phyloP scores from a whole-genome alignment of 2,113 vertebrate species.

The Percina caprodes region DNA sequence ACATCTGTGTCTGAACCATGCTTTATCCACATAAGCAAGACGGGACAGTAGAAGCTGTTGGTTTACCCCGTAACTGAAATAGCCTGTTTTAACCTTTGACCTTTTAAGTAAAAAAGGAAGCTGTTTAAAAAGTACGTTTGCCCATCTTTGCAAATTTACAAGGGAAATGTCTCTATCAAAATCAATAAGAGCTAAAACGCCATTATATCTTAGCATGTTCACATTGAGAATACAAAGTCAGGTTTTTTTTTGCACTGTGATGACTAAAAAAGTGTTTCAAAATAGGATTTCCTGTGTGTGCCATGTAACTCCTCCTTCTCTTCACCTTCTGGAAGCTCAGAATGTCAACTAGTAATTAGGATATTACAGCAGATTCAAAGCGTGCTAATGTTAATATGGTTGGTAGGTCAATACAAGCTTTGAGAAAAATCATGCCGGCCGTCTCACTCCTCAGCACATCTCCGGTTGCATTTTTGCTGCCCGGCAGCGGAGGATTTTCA shows the following conservation, averaged over 20 bases:
- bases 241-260: neutral
- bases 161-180: neutral
- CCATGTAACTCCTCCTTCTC: neutral
- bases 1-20: neutral
- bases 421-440: neutral
- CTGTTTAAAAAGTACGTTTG: too few species aligned
- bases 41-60: too few species aligned
- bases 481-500: constrained; percentile 85
- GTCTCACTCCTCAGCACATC: constrained; percentile 70
- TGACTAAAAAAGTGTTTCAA: neutral
- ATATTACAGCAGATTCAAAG: neutral
- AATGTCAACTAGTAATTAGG: neutral
- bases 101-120: neutral
- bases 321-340: neutral
- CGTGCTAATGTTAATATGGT: neutral
- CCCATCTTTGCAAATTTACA: neutral
- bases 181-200: neutral
- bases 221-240: neutral
- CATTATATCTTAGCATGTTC: neutral
- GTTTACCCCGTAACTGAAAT: neutral
- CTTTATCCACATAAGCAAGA: neutral
- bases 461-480: constrained; percentile 75
- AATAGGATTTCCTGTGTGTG: neutral
- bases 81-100: neutral
- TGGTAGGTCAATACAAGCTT: constrained; percentile 10